Evolutionary conservation across 2,888 invertebrate species (phyloP).

Genomic region (Cheilosia pagana): DNA sequence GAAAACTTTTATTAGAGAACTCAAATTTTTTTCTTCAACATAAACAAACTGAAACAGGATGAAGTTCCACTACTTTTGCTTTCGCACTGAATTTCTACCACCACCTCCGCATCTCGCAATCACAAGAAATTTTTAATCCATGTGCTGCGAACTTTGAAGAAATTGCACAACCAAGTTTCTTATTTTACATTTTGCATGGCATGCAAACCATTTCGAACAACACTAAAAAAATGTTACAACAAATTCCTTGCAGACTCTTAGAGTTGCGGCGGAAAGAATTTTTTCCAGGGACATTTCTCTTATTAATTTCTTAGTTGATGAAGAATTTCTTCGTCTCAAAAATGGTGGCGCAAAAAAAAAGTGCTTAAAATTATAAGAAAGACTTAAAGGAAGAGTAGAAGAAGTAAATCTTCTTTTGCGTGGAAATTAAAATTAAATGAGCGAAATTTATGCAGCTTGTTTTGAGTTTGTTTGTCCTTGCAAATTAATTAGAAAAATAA

Average conservation of each 20-base stretch:
- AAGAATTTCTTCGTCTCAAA: slow-evolving; percentile 46
- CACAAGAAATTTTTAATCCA: slow-evolving; percentile 59
- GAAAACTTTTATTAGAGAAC: slow-evolving; percentile 28
- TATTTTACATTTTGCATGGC: slow-evolving; percentile 52
- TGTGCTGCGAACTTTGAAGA: slow-evolving; percentile 61
- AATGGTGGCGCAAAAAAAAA: background rate
- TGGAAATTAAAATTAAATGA: slow-evolving; percentile 69
- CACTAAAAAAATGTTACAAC: slow-evolving; percentile 45
- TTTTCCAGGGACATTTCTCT: slow-evolving; percentile 65
- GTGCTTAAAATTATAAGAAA: background rate
- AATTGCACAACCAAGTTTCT: slow-evolving; percentile 49
- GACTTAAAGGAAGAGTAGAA: slow-evolving; percentile 7
- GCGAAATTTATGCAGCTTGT: slow-evolving; percentile 67
- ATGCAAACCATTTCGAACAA: slow-evolving; percentile 48
- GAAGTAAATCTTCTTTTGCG: slow-evolving; percentile 54
- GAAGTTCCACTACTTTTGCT: slow-evolving; percentile 53
- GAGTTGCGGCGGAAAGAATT: slow-evolving; percentile 53
- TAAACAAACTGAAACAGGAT: slow-evolving; percentile 63
- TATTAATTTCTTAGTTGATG: slow-evolving; percentile 66
- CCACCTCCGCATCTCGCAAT: background rate
- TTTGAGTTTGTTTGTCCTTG: slow-evolving; percentile 50
- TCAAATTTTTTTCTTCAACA: slow-evolving; percentile 1
- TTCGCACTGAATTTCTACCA: background rate
- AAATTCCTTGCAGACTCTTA: slow-evolving; percentile 49
- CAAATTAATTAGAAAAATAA: slow-evolving; percentile 63